phyloP scores from a whole-genome alignment of 2,113 vertebrate species.

The Narcine bancroftii region DNA sequence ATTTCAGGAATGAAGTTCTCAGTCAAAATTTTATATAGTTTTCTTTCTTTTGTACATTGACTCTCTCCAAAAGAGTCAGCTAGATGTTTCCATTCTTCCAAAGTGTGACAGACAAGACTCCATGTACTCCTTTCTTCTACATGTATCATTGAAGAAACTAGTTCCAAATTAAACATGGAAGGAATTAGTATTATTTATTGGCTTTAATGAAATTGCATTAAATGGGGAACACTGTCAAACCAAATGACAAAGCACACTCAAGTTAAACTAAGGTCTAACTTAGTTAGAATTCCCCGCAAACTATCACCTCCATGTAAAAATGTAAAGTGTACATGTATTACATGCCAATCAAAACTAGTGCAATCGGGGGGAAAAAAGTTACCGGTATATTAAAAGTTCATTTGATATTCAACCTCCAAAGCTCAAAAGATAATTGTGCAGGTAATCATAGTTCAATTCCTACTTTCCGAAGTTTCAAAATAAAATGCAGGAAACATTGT shows the following conservation, averaged over 20 bases:
- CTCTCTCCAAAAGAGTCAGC: constrained; percentile 29
- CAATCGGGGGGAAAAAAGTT: not conserved
- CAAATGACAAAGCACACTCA: not conserved
- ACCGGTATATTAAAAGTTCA: not conserved
- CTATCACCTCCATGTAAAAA: not conserved
- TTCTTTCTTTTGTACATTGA: constrained; percentile 21
- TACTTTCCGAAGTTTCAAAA: not conserved
- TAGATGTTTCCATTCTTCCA: constrained; percentile 37
- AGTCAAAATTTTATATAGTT: constrained; percentile 35
- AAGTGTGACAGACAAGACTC: constrained; percentile 37
- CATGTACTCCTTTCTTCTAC: not conserved
- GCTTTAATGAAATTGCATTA: not conserved
- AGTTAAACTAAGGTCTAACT: not conserved
- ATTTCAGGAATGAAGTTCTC: constrained; percentile 37
- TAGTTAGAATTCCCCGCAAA: too few relatives aligned
- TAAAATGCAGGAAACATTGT: not conserved
- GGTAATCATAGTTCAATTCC: not conserved
- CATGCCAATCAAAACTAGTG: not conserved
- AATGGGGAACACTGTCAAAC: not conserved
- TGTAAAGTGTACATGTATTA: not conserved
- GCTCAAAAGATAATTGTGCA: not conserved
- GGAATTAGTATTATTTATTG: not conserved
- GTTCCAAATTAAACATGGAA: not conserved
- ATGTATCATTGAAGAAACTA: not conserved
- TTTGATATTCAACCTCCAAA: not conserved